Evolutionary conservation across 1,140 invertebrate species (phyloP).

Genomic region (Diabrotica undecimpunctata): DNA sequence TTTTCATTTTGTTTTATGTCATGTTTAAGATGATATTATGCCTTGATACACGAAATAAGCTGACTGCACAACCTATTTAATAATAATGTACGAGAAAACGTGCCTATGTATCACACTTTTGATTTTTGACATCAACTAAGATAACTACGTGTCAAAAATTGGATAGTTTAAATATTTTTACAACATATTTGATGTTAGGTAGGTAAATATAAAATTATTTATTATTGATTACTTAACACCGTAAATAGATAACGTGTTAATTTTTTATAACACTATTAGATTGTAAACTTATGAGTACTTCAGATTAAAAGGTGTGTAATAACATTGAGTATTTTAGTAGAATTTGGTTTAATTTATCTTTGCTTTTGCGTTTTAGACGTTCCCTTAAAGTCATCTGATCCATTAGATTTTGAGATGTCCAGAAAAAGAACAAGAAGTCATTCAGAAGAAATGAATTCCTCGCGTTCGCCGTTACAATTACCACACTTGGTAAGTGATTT

Average conservation of each 20-base stretch:
- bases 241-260: too few species aligned
- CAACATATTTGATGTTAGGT: slow-evolving; percentile 35
- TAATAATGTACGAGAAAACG: not conserved
- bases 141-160: slow-evolving; percentile 17
- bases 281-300: too few species aligned
- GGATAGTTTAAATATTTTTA: slow-evolving; percentile 15
- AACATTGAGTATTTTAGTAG: too few species aligned
- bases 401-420: slow-evolving; percentile 36
- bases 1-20: too few species aligned
- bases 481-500: slow-evolving; percentile 11
- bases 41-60: too few species aligned
- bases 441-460: slow-evolving; percentile 37
- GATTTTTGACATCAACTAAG: too few species aligned
- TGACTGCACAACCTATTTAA: too few species aligned
- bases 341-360: too few species aligned
- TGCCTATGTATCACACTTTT: too few species aligned
- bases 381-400: slow-evolving; percentile 22
- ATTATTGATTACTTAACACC: not conserved
- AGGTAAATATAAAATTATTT: slow-evolving; percentile 18
- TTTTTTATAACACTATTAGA: too few species aligned
- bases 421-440: slow-evolving; percentile 45
- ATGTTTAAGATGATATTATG: too few species aligned
- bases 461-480: slow-evolving; percentile 31
- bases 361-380: slow-evolving; percentile 30
- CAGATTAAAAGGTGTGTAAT: too few species aligned